These are phyloP conservation scores for Caenorhabditis auriculariae DNA, from an alignment of 2,888 invertebrate genomes.

Conservation along the genomic window DNA sequence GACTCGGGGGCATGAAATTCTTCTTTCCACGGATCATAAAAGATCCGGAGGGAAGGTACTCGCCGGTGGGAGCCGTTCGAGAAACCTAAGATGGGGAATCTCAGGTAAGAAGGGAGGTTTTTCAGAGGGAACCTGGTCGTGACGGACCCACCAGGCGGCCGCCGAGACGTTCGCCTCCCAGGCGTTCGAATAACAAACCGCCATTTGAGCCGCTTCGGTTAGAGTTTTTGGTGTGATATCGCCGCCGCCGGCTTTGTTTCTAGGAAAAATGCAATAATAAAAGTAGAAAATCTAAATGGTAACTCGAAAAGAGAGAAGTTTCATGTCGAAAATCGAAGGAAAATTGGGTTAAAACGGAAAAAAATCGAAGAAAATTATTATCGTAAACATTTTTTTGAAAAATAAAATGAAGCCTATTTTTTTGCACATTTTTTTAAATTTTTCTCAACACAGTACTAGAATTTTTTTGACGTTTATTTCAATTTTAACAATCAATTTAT, in stretches of 20 bases:
- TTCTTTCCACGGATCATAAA: slow-evolving; percentile 95
- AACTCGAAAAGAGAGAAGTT: background rate
- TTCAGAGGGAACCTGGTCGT: slow-evolving; percentile 72
- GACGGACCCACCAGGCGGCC: slow-evolving; percentile 94
- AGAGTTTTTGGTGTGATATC: slow-evolving; percentile 87
- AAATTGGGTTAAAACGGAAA: no score
- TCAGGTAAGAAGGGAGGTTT: slow-evolving; percentile 1
- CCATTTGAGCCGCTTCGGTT: slow-evolving; percentile 86
- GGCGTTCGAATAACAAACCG: slow-evolving; percentile 91
- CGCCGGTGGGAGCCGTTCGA: slow-evolving; percentile 95
- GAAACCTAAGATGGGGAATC: slow-evolving; percentile 71
- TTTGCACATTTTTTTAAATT: no score
- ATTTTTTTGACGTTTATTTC: no score
- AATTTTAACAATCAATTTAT: no score
- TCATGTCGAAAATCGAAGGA: no score
- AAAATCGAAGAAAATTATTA: no score
- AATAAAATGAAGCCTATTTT: no score
- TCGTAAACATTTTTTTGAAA: no score
- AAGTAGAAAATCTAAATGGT: background rate
- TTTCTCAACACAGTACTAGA: no score
- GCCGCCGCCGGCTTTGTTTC: slow-evolving; percentile 23
- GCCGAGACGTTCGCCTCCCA: slow-evolving; percentile 97
- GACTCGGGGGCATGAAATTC: slow-evolving; percentile 89
- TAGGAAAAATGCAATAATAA: slow-evolving; percentile 4
- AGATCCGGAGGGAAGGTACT: slow-evolving; percentile 86